A percentile compares a stretch with the other conserved stretches of the same genome.
These are phyloP conservation scores for Balaeniceps rex DNA, from an alignment of 2,113 vertebrate genomes.

Conservation along the genomic window DNA sequence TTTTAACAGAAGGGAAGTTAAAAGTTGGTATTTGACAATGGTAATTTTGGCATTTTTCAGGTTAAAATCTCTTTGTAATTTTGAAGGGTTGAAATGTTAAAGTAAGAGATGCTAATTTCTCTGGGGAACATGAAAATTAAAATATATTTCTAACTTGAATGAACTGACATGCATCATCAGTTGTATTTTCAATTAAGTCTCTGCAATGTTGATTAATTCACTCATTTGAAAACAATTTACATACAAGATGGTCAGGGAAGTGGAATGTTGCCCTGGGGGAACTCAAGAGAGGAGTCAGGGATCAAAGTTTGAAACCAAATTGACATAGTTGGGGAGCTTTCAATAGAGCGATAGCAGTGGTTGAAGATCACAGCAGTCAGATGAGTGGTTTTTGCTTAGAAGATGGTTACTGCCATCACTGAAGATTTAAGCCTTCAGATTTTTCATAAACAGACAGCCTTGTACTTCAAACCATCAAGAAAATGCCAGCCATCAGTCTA, in stretches of 20 bases:
- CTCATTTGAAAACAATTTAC: slow-evolving; percentile 63
- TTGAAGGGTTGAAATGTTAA: not conserved
- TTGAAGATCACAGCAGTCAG: not conserved
- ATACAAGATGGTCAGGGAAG: slow-evolving; percentile 29
- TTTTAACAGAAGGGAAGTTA: not conserved
- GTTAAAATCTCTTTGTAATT: not conserved
- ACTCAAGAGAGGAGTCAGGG: not conserved
- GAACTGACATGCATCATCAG: slow-evolving; percentile 48
- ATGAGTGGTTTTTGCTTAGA: not conserved
- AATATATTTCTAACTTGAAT: slow-evolving; percentile 46
- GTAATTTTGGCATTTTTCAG: not conserved
- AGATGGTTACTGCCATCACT: not conserved
- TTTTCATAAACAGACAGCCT: not conserved
- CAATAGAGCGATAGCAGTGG: not conserved
- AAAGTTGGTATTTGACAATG: not conserved
- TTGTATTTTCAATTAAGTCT: slow-evolving; percentile 61
- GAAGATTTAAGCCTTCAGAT: not conserved
- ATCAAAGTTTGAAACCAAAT: slow-evolving; percentile 34
- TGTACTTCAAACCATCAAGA: not conserved
- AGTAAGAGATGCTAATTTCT: slow-evolving; percentile 18
- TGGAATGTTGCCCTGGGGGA: slow-evolving; percentile 29
- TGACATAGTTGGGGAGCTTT: slow-evolving; percentile 18
- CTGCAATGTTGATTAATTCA: slow-evolving; percentile 59
- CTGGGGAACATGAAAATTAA: slow-evolving; percentile 24
- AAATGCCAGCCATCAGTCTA: not conserved